Evolutionary conservation across 1,140 invertebrate genomes (phyloP).

Genomic region (Chrysoperla carnea): DNA sequence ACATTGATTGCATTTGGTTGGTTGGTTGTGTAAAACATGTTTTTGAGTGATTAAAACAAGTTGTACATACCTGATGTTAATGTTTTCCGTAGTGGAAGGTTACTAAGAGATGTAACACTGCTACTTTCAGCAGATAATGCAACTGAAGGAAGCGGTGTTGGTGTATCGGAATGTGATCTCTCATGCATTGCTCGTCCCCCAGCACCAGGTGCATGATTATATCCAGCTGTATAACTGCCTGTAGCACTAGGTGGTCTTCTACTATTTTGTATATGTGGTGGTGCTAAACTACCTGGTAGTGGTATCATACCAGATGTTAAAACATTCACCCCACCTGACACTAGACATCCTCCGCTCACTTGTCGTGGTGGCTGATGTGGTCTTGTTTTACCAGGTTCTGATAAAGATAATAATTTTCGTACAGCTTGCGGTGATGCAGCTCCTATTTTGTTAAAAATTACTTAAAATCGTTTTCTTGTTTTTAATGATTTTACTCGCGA

Average conservation of each 20-base stretch:
- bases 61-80: constrained; percentile 52
- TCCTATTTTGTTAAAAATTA: constrained; percentile 29
- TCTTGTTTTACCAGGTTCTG: constrained; percentile 69
- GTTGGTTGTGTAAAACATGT: too few species aligned
- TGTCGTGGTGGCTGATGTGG: constrained; percentile 68
- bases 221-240: constrained; percentile 11
- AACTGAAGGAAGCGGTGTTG: constrained; percentile 64
- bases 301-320: constrained; percentile 27
- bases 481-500: too few species aligned
- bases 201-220: constrained; percentile 7
- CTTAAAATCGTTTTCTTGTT: background rate
- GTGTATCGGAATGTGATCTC: constrained; percentile 79
- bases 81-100: constrained; percentile 74
- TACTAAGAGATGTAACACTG: constrained; percentile 82
- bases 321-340: constrained; percentile 21
- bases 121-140: constrained; percentile 88
- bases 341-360: constrained; percentile 30
- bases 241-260: constrained; percentile 22
- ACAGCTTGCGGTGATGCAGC: constrained; percentile 92
- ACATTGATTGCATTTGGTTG: too few species aligned
- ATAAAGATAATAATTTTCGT: constrained; percentile 77
- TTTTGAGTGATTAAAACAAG: too few species aligned
- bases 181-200: constrained; percentile 48
- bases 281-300: constrained; percentile 28
- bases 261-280: constrained; percentile 15